Evolutionary conservation across 2,113 vertebrate species (phyloP), one percentile per base, ranked within the genome.

Genomic region (Macaca mulatta): DNA sequence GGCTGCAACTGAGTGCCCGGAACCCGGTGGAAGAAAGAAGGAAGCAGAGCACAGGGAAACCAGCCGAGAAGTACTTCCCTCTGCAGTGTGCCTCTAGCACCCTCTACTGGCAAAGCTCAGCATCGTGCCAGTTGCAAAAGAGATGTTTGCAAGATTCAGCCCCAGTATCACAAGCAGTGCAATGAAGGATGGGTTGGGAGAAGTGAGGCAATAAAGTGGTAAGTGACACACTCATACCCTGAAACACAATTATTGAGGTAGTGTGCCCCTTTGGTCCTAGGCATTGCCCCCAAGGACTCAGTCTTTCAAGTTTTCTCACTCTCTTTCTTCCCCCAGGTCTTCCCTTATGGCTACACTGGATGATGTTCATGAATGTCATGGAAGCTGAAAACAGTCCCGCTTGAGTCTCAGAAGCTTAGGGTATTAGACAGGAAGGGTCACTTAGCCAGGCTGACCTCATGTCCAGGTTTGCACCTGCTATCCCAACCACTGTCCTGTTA

Each of bases 1-100:
- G 20, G 6, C 12, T 43, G 2, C 32, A 0, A 0, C 0, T 43
- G 6, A 55, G 32, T 5, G 11, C 12, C 23, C 30, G 0, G 3
- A 20, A 6, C 40, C 14, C 5, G 0, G 2, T 1, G 3, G 75
- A n/a, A 82, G 18, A 25, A 4, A 43, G 78, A 23, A 57, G 4
- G 22, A 72, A n/a, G 30, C 45, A 3, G 32, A 25, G 38, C 8
- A 0, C 13, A 7, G 4, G 5, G 52, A 38, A 25, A 12, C 25
- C 2, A 0, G 20, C 59, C 8, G 57, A 50, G 1, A 35, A 55
- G 78, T 13, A 35, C 30, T 45, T n/a, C 35, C 40, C 61, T 40
- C 30, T 3, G 59, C 59, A 1, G 16, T 3, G 30, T 48, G 4
- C 48, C 92, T 91, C 82, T 13, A 1, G n/a, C 30, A 35, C 93